phyloP scores from a whole-genome alignment of 2,888 invertebrate genomes.

The Thecocarcelia acutangulata region DNA sequence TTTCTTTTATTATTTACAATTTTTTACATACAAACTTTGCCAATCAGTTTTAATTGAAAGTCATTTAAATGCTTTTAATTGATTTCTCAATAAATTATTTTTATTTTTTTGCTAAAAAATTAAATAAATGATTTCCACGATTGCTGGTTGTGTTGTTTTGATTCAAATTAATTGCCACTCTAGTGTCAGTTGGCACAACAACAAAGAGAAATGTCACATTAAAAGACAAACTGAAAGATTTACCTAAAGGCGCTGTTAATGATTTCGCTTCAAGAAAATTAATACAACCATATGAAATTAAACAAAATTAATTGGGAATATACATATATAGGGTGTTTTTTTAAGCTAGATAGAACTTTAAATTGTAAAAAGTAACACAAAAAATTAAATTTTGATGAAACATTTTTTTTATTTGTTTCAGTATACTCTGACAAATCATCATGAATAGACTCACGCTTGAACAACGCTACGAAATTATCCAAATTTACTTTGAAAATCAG shows the following conservation, averaged over 20 bases:
- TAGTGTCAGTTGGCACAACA: conserved; percentile 77
- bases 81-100: conserved; percentile 1
- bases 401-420: too few species aligned
- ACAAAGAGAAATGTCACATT: conserved; percentile 79
- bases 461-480: too few species aligned
- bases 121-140: conserved; percentile 7
- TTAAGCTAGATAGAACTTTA: too few species aligned
- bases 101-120: not conserved
- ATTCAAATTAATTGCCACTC: conserved; percentile 77
- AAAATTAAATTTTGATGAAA: too few species aligned
- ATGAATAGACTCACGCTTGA: too few species aligned
- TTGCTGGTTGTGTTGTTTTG: conserved; percentile 8
- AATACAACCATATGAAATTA: not conserved
- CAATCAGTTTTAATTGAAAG: conserved; percentile 31
- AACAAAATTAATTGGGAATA: conserved; percentile 15
- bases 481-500: too few species aligned
- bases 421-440: too few species aligned
- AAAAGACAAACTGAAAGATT: conserved; percentile 32
- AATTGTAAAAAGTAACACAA: too few species aligned
- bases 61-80: conserved; percentile 27
- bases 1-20: not conserved
- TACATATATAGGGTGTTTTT: too few species aligned
- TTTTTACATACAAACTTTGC: not conserved
- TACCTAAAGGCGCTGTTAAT: conserved; percentile 12
- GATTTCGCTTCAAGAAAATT: conserved; percentile 18